Evolutionary conservation across 2,888 invertebrate species (phyloP), one percentile per base, ranked within the genome.

Genomic region (Phortica magna): DNA sequence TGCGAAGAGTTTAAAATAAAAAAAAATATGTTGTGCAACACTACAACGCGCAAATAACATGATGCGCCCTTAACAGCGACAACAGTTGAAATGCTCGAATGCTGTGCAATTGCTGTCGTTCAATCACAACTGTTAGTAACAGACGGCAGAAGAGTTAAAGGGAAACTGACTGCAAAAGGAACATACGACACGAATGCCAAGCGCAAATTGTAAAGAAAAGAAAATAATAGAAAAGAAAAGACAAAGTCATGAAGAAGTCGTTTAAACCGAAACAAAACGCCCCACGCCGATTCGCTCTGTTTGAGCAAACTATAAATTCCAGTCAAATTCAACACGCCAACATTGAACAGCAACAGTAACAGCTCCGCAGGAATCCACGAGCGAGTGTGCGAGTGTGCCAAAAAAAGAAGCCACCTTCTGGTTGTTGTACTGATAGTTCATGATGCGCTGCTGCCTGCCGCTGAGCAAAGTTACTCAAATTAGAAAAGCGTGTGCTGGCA

Each of bases 401-500:
- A 14, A 22, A 19, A 22, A 22, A 22, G 22, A 61, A 61, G 61
- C 10, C 61, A 61, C n/a, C 48, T 48, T 48, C 10, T 48, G 48
- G 48, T 48, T 12, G 48, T 48, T 48, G n/a, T n/a, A n/a, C n/a
- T n/a, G n/a, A n/a, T n/a, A n/a, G n/a, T n/a, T n/a, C n/a, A n/a
- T n/a, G n/a, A n/a, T n/a, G n/a, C n/a, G n/a, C n/a, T n/a, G n/a
- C n/a, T n/a, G n/a, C n/a, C 61, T 17, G 31, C 31, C 31, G 5
- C 31, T 7, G 61, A 61, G 22, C 17, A 87, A 88, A 87, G 86
- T 87, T 88, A 88, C 84, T 68, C 48, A 88, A 88, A 87, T 88
- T 88, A 84, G 88, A 87, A 87, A 87, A 87, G 84, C 87, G 88
- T 87, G 87, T 87, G 87, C 83, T 82, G 83, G 87, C 84, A 83